These are phyloP conservation scores for Papio anubis DNA, from an alignment of 2,113 vertebrate species.

Conservation along the genomic window DNA sequence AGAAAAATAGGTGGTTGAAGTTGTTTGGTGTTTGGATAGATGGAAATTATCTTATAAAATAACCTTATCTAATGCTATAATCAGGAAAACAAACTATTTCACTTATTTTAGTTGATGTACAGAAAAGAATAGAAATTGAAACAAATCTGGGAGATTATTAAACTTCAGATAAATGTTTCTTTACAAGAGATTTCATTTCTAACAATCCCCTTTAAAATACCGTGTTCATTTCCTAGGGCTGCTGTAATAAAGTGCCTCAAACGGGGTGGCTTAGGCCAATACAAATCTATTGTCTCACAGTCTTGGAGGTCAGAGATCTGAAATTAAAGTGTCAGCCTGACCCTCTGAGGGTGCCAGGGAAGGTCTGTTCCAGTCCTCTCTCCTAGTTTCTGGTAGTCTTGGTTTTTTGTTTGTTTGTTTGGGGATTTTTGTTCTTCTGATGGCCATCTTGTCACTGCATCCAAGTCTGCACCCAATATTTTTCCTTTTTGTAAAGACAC, in stretches of 20 bases:
- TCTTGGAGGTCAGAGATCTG: background rate
- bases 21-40: background rate
- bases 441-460: background rate
- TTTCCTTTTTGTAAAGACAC: background rate
- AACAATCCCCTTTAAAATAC: background rate
- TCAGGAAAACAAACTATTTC: background rate
- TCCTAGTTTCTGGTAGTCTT: background rate
- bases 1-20: background rate
- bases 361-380: background rate
- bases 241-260: background rate
- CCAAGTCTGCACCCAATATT: background rate
- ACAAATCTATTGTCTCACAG: background rate
- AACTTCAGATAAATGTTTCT: background rate
- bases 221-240: background rate
- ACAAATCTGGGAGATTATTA: background rate
- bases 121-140: background rate
- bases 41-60: conserved; percentile 39
- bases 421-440: too few relatives aligned
- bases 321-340: too few relatives aligned
- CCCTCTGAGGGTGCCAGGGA: background rate
- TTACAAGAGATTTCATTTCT: background rate
- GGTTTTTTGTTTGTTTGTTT: too few relatives aligned
- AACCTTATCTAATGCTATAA: background rate
- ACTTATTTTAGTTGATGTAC: background rate
- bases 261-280: background rate